Conservation (phyloP, 2,797 vertebrate genomes). For the Acanthopagrus latus region DNA sequence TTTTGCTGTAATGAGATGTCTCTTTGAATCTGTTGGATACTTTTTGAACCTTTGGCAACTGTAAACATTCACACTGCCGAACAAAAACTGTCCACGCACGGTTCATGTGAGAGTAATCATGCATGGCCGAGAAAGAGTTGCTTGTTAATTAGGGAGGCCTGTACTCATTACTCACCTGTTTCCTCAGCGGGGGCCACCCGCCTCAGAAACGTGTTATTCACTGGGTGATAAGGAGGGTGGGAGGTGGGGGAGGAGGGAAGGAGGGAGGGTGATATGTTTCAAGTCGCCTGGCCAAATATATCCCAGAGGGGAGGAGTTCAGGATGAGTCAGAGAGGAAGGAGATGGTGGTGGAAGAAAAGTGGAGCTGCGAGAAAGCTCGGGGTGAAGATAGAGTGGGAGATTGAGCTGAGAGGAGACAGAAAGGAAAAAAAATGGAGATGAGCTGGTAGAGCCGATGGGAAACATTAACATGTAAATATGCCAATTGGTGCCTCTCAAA, state of each 20-base stretch:
- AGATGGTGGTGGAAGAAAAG: slow-evolving; percentile 22
- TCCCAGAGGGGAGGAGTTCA: slow-evolving; percentile 49
- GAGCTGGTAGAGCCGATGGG: slow-evolving; percentile 7
- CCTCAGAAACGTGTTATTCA: slow-evolving; percentile 39
- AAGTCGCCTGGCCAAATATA: slow-evolving; percentile 49
- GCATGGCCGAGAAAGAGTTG: slow-evolving; percentile 70
- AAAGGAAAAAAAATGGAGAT: background rate
- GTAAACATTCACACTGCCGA: slow-evolving; percentile 47
- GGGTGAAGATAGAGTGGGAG: slow-evolving; percentile 20
- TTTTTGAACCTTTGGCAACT: slow-evolving; percentile 19
- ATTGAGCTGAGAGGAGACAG: background rate
- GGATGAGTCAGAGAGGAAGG: slow-evolving; percentile 58
- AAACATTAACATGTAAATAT: slow-evolving; percentile 7
- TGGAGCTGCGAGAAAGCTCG: slow-evolving; percentile 20
- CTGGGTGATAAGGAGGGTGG: slow-evolving; percentile 26
- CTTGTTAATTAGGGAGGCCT: slow-evolving; percentile 82
- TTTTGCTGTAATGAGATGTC: slow-evolving; percentile 55
- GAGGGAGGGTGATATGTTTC: slow-evolving; percentile 39
- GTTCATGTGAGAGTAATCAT: slow-evolving; percentile 73
- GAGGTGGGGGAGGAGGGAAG: slow-evolving; percentile 15
- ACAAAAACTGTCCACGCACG: slow-evolving; percentile 66
- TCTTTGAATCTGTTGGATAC: slow-evolving; percentile 24
- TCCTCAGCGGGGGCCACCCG: slow-evolving; percentile 66
- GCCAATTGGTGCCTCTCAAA: slow-evolving; percentile 40
- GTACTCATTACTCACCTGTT: slow-evolving; percentile 79